Percentiles rank a stretch among this genome's conserved stretches.
phyloP scores from a whole-genome alignment of 2,888 invertebrate species.

The Palloptera scutellata region DNA sequence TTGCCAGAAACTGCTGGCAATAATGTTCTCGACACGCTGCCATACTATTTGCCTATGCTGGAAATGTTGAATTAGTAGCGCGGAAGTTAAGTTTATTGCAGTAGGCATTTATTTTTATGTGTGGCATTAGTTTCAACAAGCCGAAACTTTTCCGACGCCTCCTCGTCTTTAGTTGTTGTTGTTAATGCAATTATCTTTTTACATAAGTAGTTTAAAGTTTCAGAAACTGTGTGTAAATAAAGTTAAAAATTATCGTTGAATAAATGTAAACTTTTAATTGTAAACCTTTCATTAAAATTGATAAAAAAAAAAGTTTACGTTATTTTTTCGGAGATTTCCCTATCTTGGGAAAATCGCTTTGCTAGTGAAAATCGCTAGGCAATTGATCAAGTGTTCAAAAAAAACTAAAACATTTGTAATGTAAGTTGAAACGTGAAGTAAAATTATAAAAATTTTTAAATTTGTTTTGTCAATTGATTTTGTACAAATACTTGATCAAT shows the following conservation, averaged over 20 bases:
- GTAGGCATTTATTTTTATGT: not conserved
- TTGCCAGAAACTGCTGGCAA: slow-evolving; percentile 40
- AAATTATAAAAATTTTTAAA: too few species aligned
- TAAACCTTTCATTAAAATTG: too few species aligned
- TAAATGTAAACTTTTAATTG: not conserved
- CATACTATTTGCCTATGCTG: slow-evolving; percentile 62
- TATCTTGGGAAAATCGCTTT: too few species aligned
- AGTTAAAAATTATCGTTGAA: not conserved
- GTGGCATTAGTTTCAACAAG: not conserved
- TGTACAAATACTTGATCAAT: too few species aligned
- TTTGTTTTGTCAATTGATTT: too few species aligned
- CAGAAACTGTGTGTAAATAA: not conserved
- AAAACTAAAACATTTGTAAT: too few species aligned
- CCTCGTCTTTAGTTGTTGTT: not conserved
- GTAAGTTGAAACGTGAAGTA: too few species aligned
- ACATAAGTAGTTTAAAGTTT: not conserved
- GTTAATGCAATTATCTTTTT: not conserved
- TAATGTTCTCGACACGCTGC: slow-evolving; percentile 52
- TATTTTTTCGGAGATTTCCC: too few species aligned
- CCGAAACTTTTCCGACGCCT: too few species aligned
- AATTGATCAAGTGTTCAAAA: too few species aligned
- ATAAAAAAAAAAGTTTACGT: too few species aligned
- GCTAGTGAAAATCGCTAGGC: too few species aligned
- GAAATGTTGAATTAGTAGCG: slow-evolving; percentile 52
- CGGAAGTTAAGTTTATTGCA: not conserved